Evolutionary conservation across 2,113 vertebrate species (phyloP).

Genomic region (Ameiurus melas): DNA sequence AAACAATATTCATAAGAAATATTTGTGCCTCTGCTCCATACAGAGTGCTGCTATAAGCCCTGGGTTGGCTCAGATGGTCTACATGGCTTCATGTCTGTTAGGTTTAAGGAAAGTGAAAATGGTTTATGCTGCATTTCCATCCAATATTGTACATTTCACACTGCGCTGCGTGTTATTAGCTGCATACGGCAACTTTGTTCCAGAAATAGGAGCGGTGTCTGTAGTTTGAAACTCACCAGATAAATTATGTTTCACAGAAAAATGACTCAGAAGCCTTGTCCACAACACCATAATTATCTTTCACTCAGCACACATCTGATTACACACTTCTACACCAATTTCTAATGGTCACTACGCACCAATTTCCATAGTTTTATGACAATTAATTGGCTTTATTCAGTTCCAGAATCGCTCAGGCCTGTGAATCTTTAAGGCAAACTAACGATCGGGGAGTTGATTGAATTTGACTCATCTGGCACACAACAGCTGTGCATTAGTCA

Average conservation of each 20-base stretch:
- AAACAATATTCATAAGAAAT: slow-evolving; percentile 61
- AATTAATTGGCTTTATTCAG: slow-evolving; percentile 36
- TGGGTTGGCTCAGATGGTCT: slow-evolving; percentile 49
- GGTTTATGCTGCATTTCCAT: slow-evolving; percentile 33
- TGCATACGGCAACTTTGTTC: slow-evolving; percentile 47
- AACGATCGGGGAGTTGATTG: slow-evolving; percentile 39
- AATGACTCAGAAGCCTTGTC: slow-evolving; percentile 28
- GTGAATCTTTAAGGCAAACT: slow-evolving; percentile 30
- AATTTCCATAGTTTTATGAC: slow-evolving; percentile 36
- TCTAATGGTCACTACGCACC: slow-evolving; percentile 16
- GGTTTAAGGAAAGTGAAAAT: slow-evolving; percentile 54
- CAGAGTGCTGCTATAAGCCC: slow-evolving; percentile 37
- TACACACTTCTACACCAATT: slow-evolving; percentile 30
- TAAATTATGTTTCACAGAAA: slow-evolving; percentile 42
- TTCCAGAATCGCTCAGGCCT: slow-evolving; percentile 5
- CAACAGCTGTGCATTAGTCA: slow-evolving; percentile 45
- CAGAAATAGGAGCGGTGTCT: slow-evolving; percentile 48
- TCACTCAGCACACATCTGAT: slow-evolving; percentile 35
- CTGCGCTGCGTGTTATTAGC: slow-evolving; percentile 53
- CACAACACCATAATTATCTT: slow-evolving; percentile 39
- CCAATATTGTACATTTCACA: slow-evolving; percentile 33
- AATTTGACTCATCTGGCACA: slow-evolving; percentile 38
- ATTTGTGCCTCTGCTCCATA: slow-evolving; percentile 51
- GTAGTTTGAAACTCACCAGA: slow-evolving; percentile 56
- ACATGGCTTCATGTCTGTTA: slow-evolving; percentile 41